These are phyloP conservation scores for Drosophila yakuba DNA, from an alignment of 1,140 invertebrate species.

Conservation along the genomic window DNA sequence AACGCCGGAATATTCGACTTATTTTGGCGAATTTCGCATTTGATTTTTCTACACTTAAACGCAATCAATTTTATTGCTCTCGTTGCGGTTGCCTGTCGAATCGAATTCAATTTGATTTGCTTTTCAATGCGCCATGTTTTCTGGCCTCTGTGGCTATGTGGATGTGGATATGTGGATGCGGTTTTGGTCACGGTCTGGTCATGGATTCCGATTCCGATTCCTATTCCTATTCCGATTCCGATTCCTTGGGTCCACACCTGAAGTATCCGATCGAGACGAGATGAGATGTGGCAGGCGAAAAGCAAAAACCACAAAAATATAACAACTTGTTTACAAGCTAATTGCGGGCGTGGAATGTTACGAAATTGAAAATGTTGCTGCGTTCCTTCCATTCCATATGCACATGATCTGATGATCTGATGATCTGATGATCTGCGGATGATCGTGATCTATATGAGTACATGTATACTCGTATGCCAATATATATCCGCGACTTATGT, in stretches of 20 bases:
- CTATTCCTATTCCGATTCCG: neutral
- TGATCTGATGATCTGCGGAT: slow-evolving; percentile 40
- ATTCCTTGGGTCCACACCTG: slow-evolving; percentile 16
- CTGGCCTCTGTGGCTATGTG: neutral
- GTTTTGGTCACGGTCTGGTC: slow-evolving; percentile 16
- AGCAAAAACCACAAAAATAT: too few species aligned
- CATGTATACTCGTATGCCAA: slow-evolving; percentile 1
- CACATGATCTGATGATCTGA: slow-evolving; percentile 54
- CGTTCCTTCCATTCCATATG: slow-evolving; percentile 72
- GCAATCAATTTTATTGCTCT: slow-evolving; percentile 81
- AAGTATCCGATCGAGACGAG: slow-evolving; percentile 22
- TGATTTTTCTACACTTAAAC: slow-evolving; percentile 80
- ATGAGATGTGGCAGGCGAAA: slow-evolving; percentile 27
- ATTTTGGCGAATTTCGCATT: slow-evolving; percentile 58
- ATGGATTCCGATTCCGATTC: slow-evolving; percentile 40
- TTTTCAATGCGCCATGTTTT: slow-evolving; percentile 56
- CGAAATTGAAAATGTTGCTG: slow-evolving; percentile 49
- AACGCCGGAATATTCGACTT: neutral
- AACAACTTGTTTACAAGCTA: slow-evolving; percentile 65
- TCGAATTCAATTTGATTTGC: slow-evolving; percentile 79
- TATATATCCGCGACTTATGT: slow-evolving; percentile 53
- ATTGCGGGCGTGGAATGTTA: slow-evolving; percentile 67
- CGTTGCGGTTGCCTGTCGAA: slow-evolving; percentile 78
- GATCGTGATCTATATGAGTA: slow-evolving; percentile 23
- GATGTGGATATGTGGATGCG: slow-evolving; percentile 9